Percentiles rank a stretch among this genome's conserved stretches.
Conservation (phyloP, 2,113 vertebrate genomes). For the Thamnophis sirtalis region DNA sequence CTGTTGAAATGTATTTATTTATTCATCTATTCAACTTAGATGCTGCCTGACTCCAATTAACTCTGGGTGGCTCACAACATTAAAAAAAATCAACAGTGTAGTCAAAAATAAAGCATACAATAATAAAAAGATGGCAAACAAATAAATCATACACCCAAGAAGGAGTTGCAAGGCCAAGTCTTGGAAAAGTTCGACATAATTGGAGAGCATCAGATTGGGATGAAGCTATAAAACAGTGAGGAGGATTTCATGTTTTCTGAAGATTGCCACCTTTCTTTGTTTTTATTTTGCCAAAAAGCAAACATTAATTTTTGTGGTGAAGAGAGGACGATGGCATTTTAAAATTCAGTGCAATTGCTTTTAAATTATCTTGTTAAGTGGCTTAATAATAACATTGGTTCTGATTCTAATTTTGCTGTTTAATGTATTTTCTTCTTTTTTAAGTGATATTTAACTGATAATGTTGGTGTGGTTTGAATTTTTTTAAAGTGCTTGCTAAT, state of each 20-base stretch:
- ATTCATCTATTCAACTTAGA: neutral
- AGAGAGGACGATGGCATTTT: neutral
- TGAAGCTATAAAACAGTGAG: neutral
- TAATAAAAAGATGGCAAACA: neutral
- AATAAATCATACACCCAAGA: neutral
- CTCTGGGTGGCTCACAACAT: neutral
- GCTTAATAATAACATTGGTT: neutral
- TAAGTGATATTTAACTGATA: constrained; percentile 10
- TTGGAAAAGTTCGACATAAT: neutral
- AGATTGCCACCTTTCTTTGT: neutral
- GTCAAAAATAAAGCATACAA: neutral
- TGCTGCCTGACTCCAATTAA: neutral
- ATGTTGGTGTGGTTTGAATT: neutral
- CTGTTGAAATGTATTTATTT: neutral
- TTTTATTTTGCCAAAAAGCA: neutral
- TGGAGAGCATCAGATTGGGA: neutral
- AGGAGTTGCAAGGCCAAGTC: neutral
- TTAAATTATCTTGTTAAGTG: constrained; percentile 2
- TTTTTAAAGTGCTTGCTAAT: neutral
- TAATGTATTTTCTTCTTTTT: neutral
- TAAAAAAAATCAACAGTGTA: neutral
- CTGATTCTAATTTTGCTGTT: constrained; percentile 1
- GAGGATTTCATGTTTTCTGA: neutral
- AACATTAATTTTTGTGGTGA: neutral
- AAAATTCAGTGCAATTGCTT: neutral